Conservation (phyloP, 1,140 invertebrate species). For the Chironomus striatipennis region DNA sequence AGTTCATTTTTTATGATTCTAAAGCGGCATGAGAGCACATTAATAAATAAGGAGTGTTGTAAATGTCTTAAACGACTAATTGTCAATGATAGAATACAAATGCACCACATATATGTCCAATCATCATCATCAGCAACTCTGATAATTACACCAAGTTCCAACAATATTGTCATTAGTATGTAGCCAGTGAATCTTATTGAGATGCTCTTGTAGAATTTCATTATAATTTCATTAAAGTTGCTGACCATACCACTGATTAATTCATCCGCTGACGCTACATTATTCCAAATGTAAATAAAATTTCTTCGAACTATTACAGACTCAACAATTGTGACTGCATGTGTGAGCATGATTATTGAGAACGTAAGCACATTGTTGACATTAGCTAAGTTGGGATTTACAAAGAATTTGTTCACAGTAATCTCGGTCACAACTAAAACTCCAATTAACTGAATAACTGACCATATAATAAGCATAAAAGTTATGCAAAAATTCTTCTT, state of each 20-base stretch:
- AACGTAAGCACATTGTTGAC: neutral
- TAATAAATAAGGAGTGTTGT: neutral
- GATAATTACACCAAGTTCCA: neutral
- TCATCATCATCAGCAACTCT: neutral
- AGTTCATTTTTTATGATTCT: neutral
- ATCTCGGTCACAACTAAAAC: neutral
- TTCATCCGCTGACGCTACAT: neutral
- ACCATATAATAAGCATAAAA: neutral
- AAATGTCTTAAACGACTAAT: neutral
- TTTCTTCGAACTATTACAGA: neutral
- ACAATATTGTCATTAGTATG: neutral
- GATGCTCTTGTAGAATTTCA: neutral
- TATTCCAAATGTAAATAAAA: constrained; percentile 18
- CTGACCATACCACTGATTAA: neutral
- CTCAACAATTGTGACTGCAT: neutral
- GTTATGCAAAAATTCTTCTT: neutral
- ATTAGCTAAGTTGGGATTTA: neutral
- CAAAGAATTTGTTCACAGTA: neutral
- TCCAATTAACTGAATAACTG: neutral
- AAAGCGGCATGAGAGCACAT: neutral
- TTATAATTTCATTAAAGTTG: neutral
- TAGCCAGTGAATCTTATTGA: neutral
- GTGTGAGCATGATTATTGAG: neutral
- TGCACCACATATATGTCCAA: constrained; percentile 8
- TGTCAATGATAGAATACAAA: neutral